Evolutionary conservation across 1,140 invertebrate species (phyloP), one percentile per base, ranked within the genome.

Genomic region (Fopius arisanus): DNA sequence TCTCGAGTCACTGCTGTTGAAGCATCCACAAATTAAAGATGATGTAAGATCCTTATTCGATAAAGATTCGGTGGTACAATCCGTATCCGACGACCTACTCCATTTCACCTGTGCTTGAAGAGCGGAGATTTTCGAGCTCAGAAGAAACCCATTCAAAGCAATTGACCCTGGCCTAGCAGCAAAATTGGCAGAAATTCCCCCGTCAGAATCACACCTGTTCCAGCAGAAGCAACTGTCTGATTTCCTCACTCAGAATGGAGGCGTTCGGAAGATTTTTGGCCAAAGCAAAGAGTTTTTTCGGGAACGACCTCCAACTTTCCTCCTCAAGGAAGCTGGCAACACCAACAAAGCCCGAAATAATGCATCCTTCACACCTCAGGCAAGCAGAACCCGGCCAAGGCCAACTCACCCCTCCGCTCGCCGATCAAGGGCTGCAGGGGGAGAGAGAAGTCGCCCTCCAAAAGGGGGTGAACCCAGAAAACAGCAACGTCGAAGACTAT

Each of bases 121-220:
- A 31, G 54, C 73, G 12, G 76, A 77, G 28, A 21, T 73, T n/a
- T 69, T 77, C 12, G 70, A 68, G 51, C 16, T 66, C 9, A 31
- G 65, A 19, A 23, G 73, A 54, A 70, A 37, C 9, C 0, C 63
- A 3, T 70, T 67, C 23, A 70, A 75, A 21, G 33, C 73, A 6
- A 43, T 7, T 23, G 66, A 73, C n/a, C 28, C 9, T 29, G 40
- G 67, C 29, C 70, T 41, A 0, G 51, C 54, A n/a, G 66, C 48
- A 3, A 72, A 37, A 29, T 31, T 75, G n/a, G 74, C 74, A 1
- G 74, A 76, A 19, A 73, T 73, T 70, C 71, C 71, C 10, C 75
- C 67, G 6, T 73, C 75, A 23, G 71, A 73, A 29, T 66, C 67
- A 1, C 75, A 76, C 43, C 33, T 76, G 19, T 76, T 76, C 19